Evolutionary conservation across 2,797 vertebrate genomes (phyloP).

Genomic region (Gallinago nigripennis): DNA sequence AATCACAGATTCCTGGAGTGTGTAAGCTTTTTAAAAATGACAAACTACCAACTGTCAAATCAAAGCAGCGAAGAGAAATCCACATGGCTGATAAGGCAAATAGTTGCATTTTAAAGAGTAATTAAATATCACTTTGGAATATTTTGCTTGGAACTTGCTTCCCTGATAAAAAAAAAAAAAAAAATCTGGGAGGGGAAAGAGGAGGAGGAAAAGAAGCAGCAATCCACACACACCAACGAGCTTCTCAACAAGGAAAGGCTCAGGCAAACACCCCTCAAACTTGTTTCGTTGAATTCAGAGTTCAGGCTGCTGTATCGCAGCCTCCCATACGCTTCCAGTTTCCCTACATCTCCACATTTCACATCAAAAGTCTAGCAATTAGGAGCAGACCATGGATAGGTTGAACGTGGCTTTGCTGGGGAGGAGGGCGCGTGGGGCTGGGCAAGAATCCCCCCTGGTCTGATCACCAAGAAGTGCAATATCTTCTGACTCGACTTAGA

Average conservation of each 20-base stretch:
- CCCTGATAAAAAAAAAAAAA: not conserved
- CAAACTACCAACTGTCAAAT: conserved; percentile 66
- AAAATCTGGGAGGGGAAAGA: not conserved
- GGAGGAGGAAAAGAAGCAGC: not conserved
- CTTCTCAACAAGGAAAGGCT: not conserved
- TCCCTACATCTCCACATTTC: not conserved
- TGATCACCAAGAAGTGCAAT: not conserved
- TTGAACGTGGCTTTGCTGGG: not conserved
- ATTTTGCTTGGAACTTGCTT: conserved; percentile 64
- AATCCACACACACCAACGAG: not conserved
- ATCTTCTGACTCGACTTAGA: conserved; percentile 56
- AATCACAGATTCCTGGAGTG: conserved; percentile 62
- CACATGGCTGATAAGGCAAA: conserved; percentile 56
- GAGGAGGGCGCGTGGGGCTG: not conserved
- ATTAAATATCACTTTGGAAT: conserved; percentile 62
- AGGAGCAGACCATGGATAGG: not conserved
- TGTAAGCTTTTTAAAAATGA: conserved; percentile 60
- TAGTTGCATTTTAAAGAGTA: conserved; percentile 67
- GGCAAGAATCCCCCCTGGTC: not conserved
- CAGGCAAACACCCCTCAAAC: not conserved
- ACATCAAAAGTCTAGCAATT: conserved; percentile 17
- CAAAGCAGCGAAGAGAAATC: conserved; percentile 64
- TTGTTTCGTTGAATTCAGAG: not conserved
- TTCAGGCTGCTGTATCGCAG: not conserved
- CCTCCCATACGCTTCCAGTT: not conserved